Evolutionary conservation across 2,113 vertebrate species (phyloP).

Genomic region (Scopus umbretta): DNA sequence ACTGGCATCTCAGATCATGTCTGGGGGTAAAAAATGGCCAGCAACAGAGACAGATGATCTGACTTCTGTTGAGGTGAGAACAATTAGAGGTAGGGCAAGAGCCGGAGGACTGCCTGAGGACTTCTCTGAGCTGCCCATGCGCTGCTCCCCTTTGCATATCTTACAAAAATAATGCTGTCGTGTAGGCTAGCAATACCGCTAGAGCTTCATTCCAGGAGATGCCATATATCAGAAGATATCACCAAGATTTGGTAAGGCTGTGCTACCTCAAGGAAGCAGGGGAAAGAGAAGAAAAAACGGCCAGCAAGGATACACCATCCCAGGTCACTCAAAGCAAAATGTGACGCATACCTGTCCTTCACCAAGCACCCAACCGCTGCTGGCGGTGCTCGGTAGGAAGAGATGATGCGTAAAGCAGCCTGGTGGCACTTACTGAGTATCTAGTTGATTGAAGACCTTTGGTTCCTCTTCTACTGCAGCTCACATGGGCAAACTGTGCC

Average conservation of each 20-base stretch:
- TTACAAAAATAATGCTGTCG: accelerated
- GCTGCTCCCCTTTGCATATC: too few species aligned
- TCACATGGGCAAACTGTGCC: neutral
- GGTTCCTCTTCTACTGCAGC: neutral
- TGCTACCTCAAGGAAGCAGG: neutral
- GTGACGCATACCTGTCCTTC: neutral
- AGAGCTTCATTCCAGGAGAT: neutral
- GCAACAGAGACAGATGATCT: too few species aligned
- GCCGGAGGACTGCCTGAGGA: neutral
- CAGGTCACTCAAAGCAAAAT: neutral
- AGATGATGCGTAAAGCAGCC: neutral
- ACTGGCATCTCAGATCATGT: neutral
- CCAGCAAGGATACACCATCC: neutral
- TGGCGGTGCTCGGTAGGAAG: neutral
- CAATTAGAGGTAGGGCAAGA: neutral
- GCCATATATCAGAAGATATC: accelerated
- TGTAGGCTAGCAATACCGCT: neutral
- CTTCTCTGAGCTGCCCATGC: neutral
- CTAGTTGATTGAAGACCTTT: neutral
- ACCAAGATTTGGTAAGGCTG: neutral
- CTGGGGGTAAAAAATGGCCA: neutral
- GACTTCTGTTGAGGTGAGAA: neutral
- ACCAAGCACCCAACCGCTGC: neutral
- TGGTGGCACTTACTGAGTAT: neutral
- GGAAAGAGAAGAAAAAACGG: neutral